Evolutionary conservation across 1,140 invertebrate species (phyloP).

Genomic region (Ptiloglossa arizonensis): DNA sequence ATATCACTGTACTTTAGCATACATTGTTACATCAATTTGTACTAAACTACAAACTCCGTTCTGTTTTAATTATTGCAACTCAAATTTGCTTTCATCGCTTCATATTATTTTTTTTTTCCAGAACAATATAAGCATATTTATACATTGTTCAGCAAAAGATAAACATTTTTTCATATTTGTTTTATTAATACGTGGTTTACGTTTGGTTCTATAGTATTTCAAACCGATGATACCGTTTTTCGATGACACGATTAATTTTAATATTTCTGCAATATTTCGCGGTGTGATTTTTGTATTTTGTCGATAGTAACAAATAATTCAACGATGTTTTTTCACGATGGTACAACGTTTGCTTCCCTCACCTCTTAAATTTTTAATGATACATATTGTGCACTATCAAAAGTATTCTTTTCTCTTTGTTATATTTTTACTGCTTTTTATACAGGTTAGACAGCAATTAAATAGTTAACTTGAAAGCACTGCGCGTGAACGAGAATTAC

Average conservation of each 20-base stretch:
- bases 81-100: slow-evolving; percentile 14
- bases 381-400: slow-evolving; percentile 4
- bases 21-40: background rate
- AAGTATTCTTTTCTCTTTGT: slow-evolving; percentile 5
- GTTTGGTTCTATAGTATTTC: background rate
- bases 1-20: background rate
- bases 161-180: slow-evolving; percentile 18
- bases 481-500: background rate
- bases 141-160: background rate
- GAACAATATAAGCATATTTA: slow-evolving; percentile 19
- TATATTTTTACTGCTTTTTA: background rate
- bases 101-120: slow-evolving; percentile 17
- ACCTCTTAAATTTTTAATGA: slow-evolving; percentile 5
- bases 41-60: background rate
- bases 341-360: background rate
- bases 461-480: background rate
- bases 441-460: background rate
- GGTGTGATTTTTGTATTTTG: background rate
- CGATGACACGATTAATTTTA: background rate
- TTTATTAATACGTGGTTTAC: slow-evolving; percentile 6
- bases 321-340: background rate
- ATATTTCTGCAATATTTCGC: background rate
- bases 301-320: background rate
- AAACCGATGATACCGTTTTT: background rate
- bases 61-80: background rate